These are phyloP conservation scores for Reinhardtius hippoglossoides DNA, from an alignment of 2,113 vertebrate species.

Conservation along the genomic window DNA sequence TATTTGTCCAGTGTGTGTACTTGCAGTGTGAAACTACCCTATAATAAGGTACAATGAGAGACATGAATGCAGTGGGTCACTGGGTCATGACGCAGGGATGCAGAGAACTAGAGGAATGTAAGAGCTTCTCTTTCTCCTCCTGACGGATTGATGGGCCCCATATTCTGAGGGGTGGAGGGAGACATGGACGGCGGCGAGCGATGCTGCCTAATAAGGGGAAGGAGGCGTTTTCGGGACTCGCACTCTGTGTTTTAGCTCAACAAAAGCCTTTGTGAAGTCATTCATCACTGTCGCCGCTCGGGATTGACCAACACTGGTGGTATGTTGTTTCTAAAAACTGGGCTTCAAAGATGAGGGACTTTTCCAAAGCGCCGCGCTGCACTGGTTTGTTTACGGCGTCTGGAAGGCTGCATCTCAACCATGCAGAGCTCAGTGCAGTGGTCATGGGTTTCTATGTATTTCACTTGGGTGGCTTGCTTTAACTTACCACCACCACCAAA, in stretches of 20 bases:
- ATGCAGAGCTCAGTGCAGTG: background rate
- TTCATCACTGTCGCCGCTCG: conserved; percentile 56
- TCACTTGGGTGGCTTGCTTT: background rate
- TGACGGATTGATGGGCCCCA: conserved; percentile 73
- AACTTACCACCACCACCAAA: background rate
- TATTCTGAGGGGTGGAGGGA: conserved; percentile 58
- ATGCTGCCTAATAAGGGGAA: conserved; percentile 59
- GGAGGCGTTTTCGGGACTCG: conserved; percentile 27
- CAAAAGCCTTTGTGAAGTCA: conserved; percentile 63
- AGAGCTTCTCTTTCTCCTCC: conserved; percentile 52
- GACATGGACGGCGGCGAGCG: conserved; percentile 39
- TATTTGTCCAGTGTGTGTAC: conserved; percentile 54
- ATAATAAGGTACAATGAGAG: conserved; percentile 57
- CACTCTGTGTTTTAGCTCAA: conserved; percentile 59
- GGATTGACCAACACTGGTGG: conserved; percentile 44
- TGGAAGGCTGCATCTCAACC: conserved; percentile 10
- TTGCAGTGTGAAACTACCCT: conserved; percentile 52
- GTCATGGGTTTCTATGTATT: no score
- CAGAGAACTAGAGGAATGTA: conserved; percentile 64
- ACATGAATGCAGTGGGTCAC: conserved; percentile 67
- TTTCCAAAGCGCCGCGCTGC: conserved; percentile 6
- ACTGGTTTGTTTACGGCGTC: conserved; percentile 13
- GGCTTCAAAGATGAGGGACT: conserved; percentile 14
- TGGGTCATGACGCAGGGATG: conserved; percentile 59
- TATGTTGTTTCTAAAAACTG: conserved; percentile 44